phyloP scores from a whole-genome alignment of 2,797 vertebrate genomes.

The Decapterus maruadsi region DNA sequence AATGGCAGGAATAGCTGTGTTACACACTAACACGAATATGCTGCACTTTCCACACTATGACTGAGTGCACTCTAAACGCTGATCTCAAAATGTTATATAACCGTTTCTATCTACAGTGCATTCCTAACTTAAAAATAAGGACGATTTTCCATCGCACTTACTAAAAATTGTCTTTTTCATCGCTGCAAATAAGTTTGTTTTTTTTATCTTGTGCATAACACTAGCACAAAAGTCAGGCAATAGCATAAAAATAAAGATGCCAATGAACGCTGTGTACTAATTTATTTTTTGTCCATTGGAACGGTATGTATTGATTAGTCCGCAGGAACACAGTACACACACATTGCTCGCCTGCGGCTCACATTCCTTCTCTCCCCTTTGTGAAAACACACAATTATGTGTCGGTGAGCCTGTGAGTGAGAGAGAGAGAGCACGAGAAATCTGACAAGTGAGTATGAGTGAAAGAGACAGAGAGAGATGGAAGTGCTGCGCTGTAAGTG shows the following conservation, averaged over 20 bases:
- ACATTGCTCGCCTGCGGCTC: slow-evolving; percentile 53
- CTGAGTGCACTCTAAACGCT: slow-evolving; percentile 38
- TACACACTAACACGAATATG: slow-evolving; percentile 42
- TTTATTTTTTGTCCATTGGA: slow-evolving; percentile 50
- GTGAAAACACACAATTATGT: slow-evolving; percentile 75
- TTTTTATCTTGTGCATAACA: not conserved
- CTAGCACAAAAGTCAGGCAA: not conserved
- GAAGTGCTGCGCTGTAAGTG: slow-evolving; percentile 61
- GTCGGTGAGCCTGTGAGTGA: slow-evolving; percentile 69
- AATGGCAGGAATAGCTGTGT: slow-evolving; percentile 51
- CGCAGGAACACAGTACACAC: slow-evolving; percentile 39
- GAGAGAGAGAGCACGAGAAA: slow-evolving; percentile 61
- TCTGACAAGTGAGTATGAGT: slow-evolving; percentile 74
- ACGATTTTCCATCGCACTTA: slow-evolving; percentile 14
- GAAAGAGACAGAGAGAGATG: slow-evolving; percentile 68
- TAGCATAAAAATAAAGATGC: slow-evolving; percentile 22
- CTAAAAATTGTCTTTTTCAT: slow-evolving; percentile 8
- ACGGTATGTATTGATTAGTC: slow-evolving; percentile 64
- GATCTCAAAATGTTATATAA: slow-evolving; percentile 46
- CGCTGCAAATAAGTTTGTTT: not conserved
- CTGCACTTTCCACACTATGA: slow-evolving; percentile 28
- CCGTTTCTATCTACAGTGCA: slow-evolving; percentile 34
- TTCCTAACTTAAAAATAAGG: slow-evolving; percentile 33
- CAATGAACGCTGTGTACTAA: slow-evolving; percentile 7
- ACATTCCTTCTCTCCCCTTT: slow-evolving; percentile 64